phyloP scores from a whole-genome alignment of 2,888 invertebrate species.

The Melieria picta region DNA sequence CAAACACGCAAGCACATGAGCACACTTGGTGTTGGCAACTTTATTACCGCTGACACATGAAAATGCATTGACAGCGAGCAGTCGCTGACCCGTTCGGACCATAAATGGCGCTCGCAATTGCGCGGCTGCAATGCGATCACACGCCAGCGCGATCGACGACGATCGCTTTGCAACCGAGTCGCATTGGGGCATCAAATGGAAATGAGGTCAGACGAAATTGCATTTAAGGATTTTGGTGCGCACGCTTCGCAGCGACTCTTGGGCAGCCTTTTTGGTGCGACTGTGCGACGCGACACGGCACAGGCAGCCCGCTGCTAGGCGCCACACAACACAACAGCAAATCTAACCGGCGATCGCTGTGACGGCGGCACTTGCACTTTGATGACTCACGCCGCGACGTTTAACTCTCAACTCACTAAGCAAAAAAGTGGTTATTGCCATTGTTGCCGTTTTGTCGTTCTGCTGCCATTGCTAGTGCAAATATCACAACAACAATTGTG shows the following conservation, averaged over 20 bases:
- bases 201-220: slow-evolving; percentile 50
- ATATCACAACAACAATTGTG: background rate
- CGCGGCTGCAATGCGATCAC: background rate
- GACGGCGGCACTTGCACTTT: background rate
- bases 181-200: slow-evolving; percentile 49
- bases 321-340: slow-evolving; percentile 44
- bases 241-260: background rate
- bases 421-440: background rate
- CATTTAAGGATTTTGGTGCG: slow-evolving; percentile 27
- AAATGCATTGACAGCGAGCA: background rate
- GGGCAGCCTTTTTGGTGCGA: slow-evolving; percentile 31
- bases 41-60: background rate
- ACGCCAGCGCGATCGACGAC: background rate
- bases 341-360: background rate
- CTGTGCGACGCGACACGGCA: background rate
- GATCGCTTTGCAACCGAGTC: slow-evolving; percentile 38
- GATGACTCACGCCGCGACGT: background rate
- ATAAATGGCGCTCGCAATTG: background rate
- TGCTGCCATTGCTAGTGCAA: background rate
- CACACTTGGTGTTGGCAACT: no score
- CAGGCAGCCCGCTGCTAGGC: slow-evolving; percentile 41
- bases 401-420: slow-evolving; percentile 9
- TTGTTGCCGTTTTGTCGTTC: slow-evolving; percentile 2
- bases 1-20: slow-evolving; percentile 1
- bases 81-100: background rate